These are phyloP conservation scores for Nibea albiflora DNA, from an alignment of 2,113 vertebrate genomes.

Conservation along the genomic window DNA sequence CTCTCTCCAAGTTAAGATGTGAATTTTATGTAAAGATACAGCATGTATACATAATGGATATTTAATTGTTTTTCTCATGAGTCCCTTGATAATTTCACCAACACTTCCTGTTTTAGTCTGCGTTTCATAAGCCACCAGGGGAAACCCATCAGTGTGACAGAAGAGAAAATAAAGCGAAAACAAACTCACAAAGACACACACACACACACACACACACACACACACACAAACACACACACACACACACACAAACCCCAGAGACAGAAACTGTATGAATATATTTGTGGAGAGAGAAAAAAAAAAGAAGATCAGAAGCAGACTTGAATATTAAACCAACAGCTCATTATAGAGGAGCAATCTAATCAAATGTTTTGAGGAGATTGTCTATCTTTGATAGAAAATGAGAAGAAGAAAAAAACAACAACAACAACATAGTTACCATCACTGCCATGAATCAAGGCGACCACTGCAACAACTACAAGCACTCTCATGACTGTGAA, in stretches of 20 bases:
- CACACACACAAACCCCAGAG: slow-evolving; percentile 8
- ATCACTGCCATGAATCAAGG: slow-evolving; percentile 57
- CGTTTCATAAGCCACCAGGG: slow-evolving; percentile 12
- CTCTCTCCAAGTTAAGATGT: neutral
- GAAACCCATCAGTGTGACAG: slow-evolving; percentile 43
- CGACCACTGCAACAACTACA: slow-evolving; percentile 53
- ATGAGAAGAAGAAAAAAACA: neutral
- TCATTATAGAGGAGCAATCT: slow-evolving; percentile 4
- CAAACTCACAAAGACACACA: slow-evolving; percentile 2
- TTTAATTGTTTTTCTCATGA: neutral
- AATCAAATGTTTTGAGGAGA: neutral
- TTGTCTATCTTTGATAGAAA: neutral
- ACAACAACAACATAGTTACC: slow-evolving; percentile 78
- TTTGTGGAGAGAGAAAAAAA: neutral
- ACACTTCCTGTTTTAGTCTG: slow-evolving; percentile 41
- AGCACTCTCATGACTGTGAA: slow-evolving; percentile 71
- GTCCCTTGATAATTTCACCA: slow-evolving; percentile 22
- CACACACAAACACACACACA: neutral
- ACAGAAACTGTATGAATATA: slow-evolving; percentile 16
- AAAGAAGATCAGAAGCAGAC: slow-evolving; percentile 16
- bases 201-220: neutral
- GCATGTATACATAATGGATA: neutral
- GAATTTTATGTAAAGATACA: neutral
- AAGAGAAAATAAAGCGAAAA: slow-evolving; percentile 41
- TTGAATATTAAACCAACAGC: slow-evolving; percentile 30